Conservation (phyloP, 2,797 vertebrate genomes). For the Rhynchonycteris naso region DNA sequence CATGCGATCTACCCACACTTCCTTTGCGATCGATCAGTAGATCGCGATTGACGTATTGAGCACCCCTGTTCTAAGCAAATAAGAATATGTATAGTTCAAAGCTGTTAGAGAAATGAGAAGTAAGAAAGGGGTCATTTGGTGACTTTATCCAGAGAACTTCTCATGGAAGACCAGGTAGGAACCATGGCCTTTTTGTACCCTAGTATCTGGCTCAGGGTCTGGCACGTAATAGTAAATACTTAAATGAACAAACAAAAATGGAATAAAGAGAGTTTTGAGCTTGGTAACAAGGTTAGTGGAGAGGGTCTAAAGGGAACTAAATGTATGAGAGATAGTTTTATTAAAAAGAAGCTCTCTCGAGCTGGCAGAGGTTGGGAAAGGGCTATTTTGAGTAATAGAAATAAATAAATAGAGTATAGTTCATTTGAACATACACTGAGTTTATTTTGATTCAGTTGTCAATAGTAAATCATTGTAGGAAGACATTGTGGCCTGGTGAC, state of each 20-base stretch:
- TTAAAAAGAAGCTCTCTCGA: background rate
- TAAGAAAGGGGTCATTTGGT: constrained; percentile 8
- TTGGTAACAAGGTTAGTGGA: constrained; percentile 26
- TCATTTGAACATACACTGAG: constrained; percentile 3
- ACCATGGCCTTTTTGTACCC: background rate
- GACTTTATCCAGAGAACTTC: constrained; percentile 4
- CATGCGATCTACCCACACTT: no score
- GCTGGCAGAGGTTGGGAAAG: background rate
- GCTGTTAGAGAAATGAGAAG: constrained; percentile 34
- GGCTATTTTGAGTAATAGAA: background rate
- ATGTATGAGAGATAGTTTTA: background rate
- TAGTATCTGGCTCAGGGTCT: background rate
- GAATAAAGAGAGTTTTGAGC: constrained; percentile 13
- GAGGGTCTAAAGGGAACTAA: background rate
- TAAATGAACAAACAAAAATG: constrained; percentile 8
- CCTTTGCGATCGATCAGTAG: no score
- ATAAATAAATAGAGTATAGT: background rate
- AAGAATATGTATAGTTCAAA: constrained; percentile 47
- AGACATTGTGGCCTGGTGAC: background rate
- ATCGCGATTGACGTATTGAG: no score
- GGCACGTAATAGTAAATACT: background rate
- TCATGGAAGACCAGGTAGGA: background rate
- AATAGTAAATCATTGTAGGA: constrained; percentile 23
- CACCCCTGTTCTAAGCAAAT: constrained; percentile 35
- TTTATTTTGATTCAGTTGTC: constrained; percentile 53